These are phyloP conservation scores for Neocrepidodera transversa DNA, from an alignment of 2,888 invertebrate species.

Conservation along the genomic window DNA sequence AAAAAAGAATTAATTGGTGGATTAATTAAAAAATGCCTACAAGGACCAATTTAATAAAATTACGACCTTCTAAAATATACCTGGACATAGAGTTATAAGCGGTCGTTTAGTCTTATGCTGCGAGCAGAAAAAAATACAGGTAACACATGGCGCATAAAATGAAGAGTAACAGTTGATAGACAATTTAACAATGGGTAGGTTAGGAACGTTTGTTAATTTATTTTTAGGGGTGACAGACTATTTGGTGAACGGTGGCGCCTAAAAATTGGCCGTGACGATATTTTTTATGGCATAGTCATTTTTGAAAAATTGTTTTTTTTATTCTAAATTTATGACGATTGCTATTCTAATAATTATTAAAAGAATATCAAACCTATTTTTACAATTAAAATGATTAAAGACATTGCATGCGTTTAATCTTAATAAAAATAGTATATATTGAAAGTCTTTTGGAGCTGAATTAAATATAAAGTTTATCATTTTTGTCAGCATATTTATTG, in stretches of 20 bases:
- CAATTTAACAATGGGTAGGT: constrained; percentile 34
- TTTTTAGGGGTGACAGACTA: constrained; percentile 25
- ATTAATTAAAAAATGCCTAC: constrained; percentile 7
- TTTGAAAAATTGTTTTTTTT: not conserved
- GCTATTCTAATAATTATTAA: too few relatives aligned
- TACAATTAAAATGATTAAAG: too few relatives aligned
- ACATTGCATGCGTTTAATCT: too few relatives aligned
- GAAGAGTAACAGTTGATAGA: constrained; percentile 34
- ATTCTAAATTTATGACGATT: too few relatives aligned
- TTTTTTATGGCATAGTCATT: not conserved
- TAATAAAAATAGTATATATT: too few relatives aligned
- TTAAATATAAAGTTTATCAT: too few relatives aligned
- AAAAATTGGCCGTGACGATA: constrained; percentile 13
- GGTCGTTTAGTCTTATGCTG: constrained; percentile 8
- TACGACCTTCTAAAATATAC: constrained; percentile 3
- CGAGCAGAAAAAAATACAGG: constrained; percentile 8
- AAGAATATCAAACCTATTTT: too few relatives aligned
- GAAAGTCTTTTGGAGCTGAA: too few relatives aligned
- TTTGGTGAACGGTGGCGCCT: constrained; percentile 23
- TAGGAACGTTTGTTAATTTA: constrained; percentile 29
- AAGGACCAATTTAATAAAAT: constrained; percentile 3
- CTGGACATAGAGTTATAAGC: constrained; percentile 9
- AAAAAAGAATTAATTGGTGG: not conserved
- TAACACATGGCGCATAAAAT: constrained; percentile 11
- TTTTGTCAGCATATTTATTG: too few relatives aligned